These are phyloP conservation scores for Cylloceria caligata DNA, from an alignment of 2,888 invertebrate species.

Conservation along the genomic window DNA sequence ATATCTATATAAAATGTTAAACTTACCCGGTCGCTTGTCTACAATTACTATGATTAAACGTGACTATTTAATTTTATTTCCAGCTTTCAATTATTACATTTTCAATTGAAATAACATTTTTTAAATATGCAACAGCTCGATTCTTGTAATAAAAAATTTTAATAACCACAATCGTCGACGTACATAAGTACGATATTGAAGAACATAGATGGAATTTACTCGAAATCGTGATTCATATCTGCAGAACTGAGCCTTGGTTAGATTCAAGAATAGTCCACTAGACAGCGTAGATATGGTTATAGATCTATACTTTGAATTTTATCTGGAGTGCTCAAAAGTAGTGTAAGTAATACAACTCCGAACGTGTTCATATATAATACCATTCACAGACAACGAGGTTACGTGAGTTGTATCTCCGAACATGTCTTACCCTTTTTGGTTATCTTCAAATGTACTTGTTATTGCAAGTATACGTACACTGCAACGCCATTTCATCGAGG, in stretches of 20 bases:
- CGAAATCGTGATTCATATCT: neutral
- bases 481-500: neutral
- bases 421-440: neutral
- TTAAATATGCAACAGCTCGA: no score
- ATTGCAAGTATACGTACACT: neutral
- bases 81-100: no score
- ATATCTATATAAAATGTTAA: no score
- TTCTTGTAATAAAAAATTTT: no score
- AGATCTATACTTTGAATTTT: neutral
- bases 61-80: no score
- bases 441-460: slow-evolving; percentile 14
- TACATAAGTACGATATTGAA: neutral
- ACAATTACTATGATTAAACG: no score
- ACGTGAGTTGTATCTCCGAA: neutral
- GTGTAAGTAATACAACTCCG: neutral
- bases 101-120: no score
- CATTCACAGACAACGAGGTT: slow-evolving; percentile 15
- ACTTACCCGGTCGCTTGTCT: no score
- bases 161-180: no score
- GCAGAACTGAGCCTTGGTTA: neutral
- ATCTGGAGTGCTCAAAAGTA: slow-evolving; percentile 5
- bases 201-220: neutral
- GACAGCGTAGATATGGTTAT: neutral
- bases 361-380: slow-evolving; percentile 18
- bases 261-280: neutral